Evolutionary conservation across 2,888 invertebrate genomes (phyloP).

Genomic region (Chalcis sispes): DNA sequence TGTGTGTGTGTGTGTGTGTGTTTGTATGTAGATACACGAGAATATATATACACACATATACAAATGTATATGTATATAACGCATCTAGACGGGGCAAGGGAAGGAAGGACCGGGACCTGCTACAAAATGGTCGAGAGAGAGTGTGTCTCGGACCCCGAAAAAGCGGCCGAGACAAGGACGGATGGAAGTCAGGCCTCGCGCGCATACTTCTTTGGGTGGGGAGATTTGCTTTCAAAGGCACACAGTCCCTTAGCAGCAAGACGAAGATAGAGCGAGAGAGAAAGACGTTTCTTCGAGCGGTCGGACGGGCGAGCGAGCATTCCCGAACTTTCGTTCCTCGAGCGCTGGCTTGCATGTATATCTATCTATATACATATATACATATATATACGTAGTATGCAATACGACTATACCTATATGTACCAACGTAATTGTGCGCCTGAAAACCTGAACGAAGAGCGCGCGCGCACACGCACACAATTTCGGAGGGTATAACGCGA

Average conservation of each 20-base stretch:
- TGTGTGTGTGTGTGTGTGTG: no score
- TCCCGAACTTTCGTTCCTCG: constrained; percentile 41
- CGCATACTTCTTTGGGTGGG: not conserved
- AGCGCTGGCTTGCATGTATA: no score
- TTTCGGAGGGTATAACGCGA: not conserved
- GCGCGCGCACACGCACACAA: not conserved
- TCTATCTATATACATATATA: no score
- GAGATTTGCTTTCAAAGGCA: no score
- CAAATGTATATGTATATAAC: not conserved
- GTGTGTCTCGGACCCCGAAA: not conserved
- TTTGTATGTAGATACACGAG: not conserved
- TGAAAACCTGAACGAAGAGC: constrained; percentile 35
- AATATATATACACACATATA: not conserved
- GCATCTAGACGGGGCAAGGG: not conserved
- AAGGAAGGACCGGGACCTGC: constrained; percentile 6
- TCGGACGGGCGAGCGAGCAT: constrained; percentile 16
- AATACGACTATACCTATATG: not conserved
- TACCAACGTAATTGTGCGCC: constrained; percentile 31
- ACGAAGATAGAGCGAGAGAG: constrained; percentile 11
- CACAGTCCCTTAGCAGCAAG: no score
- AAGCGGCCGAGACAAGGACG: not conserved
- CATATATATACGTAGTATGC: no score
- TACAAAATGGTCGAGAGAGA: constrained; percentile 12
- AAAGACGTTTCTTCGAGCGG: constrained; percentile 33
- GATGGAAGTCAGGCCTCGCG: no score